Base-by-base conservation (phyloP, 2,113 vertebrate genomes). In the Arvicanthis niloticus region DNA sequence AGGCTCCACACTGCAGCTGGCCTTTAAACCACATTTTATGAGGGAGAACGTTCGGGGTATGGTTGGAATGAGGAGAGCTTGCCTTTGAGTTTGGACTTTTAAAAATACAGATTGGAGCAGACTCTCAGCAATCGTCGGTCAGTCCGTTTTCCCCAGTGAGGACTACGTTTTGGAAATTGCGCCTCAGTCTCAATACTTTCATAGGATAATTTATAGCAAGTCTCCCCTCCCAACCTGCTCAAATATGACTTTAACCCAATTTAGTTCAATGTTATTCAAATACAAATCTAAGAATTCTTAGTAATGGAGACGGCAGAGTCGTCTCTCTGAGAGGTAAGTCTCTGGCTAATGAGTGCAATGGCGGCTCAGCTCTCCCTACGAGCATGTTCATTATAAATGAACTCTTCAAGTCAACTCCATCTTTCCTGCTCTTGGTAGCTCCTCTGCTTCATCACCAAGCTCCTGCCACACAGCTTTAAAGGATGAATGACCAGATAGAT, bases 1-100 rank as follows among this genome's bases (percentile, higher is more conserved):
- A 98, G 96, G 97, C 98, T 97, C 90, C 11, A 67, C 96, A 96
- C 97, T 97, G 97, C 98, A 98, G 97, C 98, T 98, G 98, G 98
- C 97, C 98, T 98, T 98, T 98, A 98, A 98, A 98, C 97, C 48
- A 2, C 0, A 42, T 97, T 98, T 98, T 98, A 97, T 94, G 92
- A 97, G 97, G 96, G 94, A 96, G 97, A 97, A 97, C 93, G 72
- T 98, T 98, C 97, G 95, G 60, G 84, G 97, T 97, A 96, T 98
- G 65, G 0, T 97, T 96, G 97, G 97, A 95, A 94, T 84, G 82
- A 88, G 40, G 92, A 96, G 93, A 92, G 82, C 93, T 95, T 0
- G 24, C 97, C 98, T 97, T 97, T 97, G 97, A 98, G 88, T 58
- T 94, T 97, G 86, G 60, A 91, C 97, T 90, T 96, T 85, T 42